Base-by-base conservation (phyloP, 2,888 invertebrate species). In the Polyommatus iphigenia region DNA sequence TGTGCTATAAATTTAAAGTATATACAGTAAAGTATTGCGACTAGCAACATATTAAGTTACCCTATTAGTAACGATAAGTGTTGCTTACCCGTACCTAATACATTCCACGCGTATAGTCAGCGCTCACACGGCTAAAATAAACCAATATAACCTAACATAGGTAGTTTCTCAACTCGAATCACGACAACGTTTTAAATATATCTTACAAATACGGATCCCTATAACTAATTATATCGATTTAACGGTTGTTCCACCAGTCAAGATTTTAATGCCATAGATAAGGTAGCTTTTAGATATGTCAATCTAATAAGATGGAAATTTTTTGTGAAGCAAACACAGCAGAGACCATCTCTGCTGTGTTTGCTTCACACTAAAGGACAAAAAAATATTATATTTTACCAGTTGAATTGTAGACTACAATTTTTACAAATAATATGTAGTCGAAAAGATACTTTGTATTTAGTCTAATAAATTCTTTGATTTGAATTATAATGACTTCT, bases 151-250 rank as follows among this genome's bases (percentile, higher is more conserved):
- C 15, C 67, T 32, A 67, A 67, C 67, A 67, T 67, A 67, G 29
- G 67, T 29, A 32, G 50, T 75, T 50, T 75, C 46, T 24, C 24
- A 29, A 18, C 75, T 18, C 54, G 75, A 75, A 50, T 75, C 75
- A 54, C 72, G 36, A 24, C 50, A 50, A 75, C 76, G 32, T 62
- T 36, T 32, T 24, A 50, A 76, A 57, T 76, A 76, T 54, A 54
- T 59, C 59, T 36, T 59, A 57, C 76, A 20, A 76, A 76, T 59
- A 36, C 59, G 62, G 62, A 57, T 76, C 76, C 59, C 24, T 59
- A 36, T 76, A 76, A 76, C 62, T 76, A 76, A 76, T 62, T 76
- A 62, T 76, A 76, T 76, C 76, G 36, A 76, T 59, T 76, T 59
- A 76, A 76, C 62, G 76, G 76, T 76, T 76, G 59, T 59, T 76